Evolutionary conservation across 2,113 vertebrate species (phyloP).

Genomic region (Raphicerus campestris): DNA sequence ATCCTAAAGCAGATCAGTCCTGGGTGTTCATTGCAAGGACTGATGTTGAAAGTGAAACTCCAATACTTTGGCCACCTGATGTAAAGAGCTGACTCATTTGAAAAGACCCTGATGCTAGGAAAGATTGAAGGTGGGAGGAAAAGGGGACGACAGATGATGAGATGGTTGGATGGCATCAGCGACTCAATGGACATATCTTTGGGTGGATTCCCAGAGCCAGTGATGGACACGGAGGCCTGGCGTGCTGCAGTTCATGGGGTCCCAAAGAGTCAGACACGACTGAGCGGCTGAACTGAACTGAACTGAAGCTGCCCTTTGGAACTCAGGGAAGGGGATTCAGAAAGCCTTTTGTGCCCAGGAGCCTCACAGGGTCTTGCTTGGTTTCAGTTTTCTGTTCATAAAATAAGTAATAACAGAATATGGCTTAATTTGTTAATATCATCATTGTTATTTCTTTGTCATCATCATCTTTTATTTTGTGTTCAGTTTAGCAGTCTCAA

Average conservation of each 20-base stretch:
- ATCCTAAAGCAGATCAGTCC: no score
- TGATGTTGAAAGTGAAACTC: no score
- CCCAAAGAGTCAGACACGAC: not conserved
- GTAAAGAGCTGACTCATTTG: no score
- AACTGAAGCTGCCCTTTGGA: not conserved
- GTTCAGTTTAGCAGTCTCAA: not conserved
- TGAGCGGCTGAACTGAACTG: not conserved
- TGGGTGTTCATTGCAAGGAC: no score
- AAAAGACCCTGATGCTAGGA: no score
- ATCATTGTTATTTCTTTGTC: not conserved
- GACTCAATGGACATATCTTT: no score
- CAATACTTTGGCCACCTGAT: no score
- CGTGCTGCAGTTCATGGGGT: not conserved
- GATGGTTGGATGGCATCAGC: no score
- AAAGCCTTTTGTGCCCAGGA: not conserved
- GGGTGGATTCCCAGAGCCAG: not conserved
- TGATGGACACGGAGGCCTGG: not conserved
- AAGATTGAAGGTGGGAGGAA: no score
- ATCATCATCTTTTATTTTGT: not conserved
- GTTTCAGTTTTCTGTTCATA: not conserved
- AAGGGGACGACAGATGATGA: no score
- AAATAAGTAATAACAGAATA: not conserved
- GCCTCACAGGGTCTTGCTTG: not conserved
- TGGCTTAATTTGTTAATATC: not conserved
- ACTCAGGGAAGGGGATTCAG: not conserved